These are phyloP conservation scores for Pseudomyrmex flavicornis DNA, from an alignment of 1,140 invertebrate species.

Conservation along the genomic window DNA sequence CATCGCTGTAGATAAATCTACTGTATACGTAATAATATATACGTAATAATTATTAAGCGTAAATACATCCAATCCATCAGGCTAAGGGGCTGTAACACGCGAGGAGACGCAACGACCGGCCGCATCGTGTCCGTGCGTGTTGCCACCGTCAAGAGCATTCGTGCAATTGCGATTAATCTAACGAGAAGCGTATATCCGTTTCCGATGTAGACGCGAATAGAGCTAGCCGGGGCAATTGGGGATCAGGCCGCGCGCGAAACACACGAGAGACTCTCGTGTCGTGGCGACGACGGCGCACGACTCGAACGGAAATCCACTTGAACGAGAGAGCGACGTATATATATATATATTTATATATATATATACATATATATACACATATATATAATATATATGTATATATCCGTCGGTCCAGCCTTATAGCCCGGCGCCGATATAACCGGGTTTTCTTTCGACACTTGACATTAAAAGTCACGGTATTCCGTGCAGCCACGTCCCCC, in stretches of 20 bases:
- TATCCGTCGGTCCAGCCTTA: constrained; percentile 57
- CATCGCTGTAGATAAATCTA: constrained; percentile 43
- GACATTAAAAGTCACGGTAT: constrained; percentile 85
- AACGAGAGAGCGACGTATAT: constrained; percentile 44
- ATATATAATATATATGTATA: not conserved
- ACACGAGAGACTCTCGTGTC: constrained; percentile 22
- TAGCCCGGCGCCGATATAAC: constrained; percentile 44
- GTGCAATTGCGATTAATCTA: constrained; percentile 54
- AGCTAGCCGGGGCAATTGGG: constrained; percentile 36
- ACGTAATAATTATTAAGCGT: not conserved
- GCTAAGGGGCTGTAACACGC: constrained; percentile 39
- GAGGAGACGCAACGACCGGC: constrained; percentile 15
- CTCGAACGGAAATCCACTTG: constrained; percentile 46
- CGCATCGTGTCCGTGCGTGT: constrained; percentile 41
- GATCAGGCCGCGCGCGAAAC: constrained; percentile 14
- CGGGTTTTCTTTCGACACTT: constrained; percentile 84
- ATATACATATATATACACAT: no score
- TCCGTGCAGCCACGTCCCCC: constrained; percentile 81
- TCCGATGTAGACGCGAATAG: constrained; percentile 51
- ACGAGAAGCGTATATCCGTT: constrained; percentile 53
- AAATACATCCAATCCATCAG: constrained; percentile 49
- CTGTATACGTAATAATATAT: constrained; percentile 1
- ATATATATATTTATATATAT: not conserved
- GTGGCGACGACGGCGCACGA: constrained; percentile 30
- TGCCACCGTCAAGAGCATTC: constrained; percentile 37